Evolutionary conservation across 92 coral and sea anemone species (phyloP).

Genomic region (Umimayanthus chanpuru): DNA sequence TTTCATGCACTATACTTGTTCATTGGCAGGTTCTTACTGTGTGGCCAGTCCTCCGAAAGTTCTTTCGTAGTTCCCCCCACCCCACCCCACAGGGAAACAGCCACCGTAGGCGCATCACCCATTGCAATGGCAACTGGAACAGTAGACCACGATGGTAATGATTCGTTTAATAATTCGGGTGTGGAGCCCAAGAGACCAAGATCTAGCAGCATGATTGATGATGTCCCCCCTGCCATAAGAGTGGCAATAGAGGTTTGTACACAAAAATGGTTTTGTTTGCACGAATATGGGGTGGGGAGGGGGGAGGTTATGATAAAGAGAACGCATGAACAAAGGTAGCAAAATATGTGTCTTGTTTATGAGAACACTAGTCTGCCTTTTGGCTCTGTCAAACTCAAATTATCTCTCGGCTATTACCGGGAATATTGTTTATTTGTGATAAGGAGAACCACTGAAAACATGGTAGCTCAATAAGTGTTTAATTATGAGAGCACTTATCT

Average conservation of each 20-base stretch:
- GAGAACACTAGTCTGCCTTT: no score
- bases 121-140: slow-evolving; percentile 88
- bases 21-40: slow-evolving; percentile 70
- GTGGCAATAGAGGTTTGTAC: slow-evolving; percentile 82
- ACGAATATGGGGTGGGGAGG: no score
- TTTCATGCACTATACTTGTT: background rate
- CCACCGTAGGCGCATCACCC: slow-evolving; percentile 79
- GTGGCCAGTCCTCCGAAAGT: slow-evolving; percentile 89
- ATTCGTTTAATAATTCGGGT: slow-evolving; percentile 69
- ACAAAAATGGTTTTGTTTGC: background rate
- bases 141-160: slow-evolving; percentile 76
- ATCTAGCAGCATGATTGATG: slow-evolving; percentile 92
- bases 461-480: no score
- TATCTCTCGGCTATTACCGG: no score
- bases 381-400: no score
- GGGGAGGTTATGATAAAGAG: no score
- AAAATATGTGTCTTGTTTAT: no score
- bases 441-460: no score
- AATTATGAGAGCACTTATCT: no score
- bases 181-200: slow-evolving; percentile 86
- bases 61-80: slow-evolving; percentile 77
- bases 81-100: slow-evolving; percentile 77
- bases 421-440: no score
- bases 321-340: no score
- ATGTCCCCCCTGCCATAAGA: slow-evolving; percentile 84